Percentiles rank a stretch among this genome's conserved stretches.
Evolutionary conservation across 2,888 invertebrate genomes (phyloP).

Genomic region (Melikaiella ostensackeni): DNA sequence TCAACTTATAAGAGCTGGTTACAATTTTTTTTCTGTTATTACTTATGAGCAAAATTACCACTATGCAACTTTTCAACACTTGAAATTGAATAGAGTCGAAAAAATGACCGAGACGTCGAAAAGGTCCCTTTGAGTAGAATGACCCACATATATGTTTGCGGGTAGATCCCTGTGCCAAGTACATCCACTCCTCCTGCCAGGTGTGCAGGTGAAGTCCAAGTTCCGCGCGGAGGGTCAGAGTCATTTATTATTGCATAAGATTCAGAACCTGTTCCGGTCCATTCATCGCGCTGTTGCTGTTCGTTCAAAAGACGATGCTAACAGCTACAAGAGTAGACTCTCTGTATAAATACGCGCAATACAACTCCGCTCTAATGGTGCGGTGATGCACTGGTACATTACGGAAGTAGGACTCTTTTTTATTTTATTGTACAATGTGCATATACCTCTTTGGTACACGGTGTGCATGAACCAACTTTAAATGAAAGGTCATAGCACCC

Average conservation of each 20-base stretch:
- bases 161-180: conserved; percentile 35
- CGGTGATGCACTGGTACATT: background rate
- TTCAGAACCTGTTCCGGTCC: conserved; percentile 74
- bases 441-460: too few relatives aligned
- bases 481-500: too few relatives aligned
- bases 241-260: conserved; percentile 74
- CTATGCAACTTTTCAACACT: too few relatives aligned
- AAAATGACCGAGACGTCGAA: too few relatives aligned
- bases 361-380: conserved; percentile 17
- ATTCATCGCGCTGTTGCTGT: conserved; percentile 63
- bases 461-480: too few relatives aligned
- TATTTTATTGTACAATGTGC: background rate
- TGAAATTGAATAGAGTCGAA: too few relatives aligned
- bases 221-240: conserved; percentile 56
- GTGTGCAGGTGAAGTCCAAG: conserved; percentile 56
- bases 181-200: conserved; percentile 44
- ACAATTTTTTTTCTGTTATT: too few relatives aligned
- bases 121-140: too few relatives aligned
- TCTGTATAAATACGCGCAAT: conserved; percentile 1
- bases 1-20: too few relatives aligned
- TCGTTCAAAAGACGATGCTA: conserved; percentile 35
- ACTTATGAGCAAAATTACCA: too few relatives aligned
- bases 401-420: background rate
- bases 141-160: background rate
- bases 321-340: conserved; percentile 28